A percentile compares a stretch with the other conserved stretches of the same genome.
Conservation (phyloP, 2,113 vertebrate species). For the Brachyhypopomus gauderio region DNA sequence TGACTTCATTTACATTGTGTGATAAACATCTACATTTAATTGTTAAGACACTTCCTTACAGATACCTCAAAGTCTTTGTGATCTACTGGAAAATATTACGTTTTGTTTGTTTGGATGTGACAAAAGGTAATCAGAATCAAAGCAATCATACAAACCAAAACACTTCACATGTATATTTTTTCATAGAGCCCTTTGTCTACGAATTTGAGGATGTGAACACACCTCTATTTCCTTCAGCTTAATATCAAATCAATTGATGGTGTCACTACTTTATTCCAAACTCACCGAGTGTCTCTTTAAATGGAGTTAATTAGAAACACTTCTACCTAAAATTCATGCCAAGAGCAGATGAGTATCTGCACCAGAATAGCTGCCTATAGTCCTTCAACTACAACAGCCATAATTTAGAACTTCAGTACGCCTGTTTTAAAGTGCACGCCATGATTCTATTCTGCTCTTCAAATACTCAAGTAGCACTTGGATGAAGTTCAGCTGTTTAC, state of each 20-base stretch:
- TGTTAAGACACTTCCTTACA: background rate
- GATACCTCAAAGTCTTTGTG: too few species aligned
- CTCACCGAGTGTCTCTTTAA: background rate
- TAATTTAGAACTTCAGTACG: slow-evolving; percentile 19
- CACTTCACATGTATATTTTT: background rate
- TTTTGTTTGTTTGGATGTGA: too few species aligned
- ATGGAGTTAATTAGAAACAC: slow-evolving; percentile 20
- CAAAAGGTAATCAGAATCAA: background rate
- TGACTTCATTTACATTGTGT: too few species aligned
- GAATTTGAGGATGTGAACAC: background rate
- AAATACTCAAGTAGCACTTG: slow-evolving; percentile 49
- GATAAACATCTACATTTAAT: too few species aligned
- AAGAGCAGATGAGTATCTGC: background rate
- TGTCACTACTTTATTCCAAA: slow-evolving; percentile 5
- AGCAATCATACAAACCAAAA: background rate
- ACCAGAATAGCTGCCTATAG: slow-evolving; percentile 21
- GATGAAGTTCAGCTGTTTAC: slow-evolving; percentile 48
- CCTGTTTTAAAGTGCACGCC: slow-evolving; percentile 11
- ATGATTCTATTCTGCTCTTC: slow-evolving; percentile 40
- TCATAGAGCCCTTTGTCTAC: background rate
- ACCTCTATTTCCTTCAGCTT: slow-evolving; percentile 67
- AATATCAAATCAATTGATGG: slow-evolving; percentile 62
- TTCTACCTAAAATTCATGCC: slow-evolving; percentile 12
- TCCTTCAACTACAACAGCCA: slow-evolving; percentile 17
- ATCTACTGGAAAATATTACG: too few species aligned